A percentile compares a stretch with the other conserved stretches of the same genome.
Conservation (phyloP, 2,888 invertebrate genomes). For the Cheilosia impressa region DNA sequence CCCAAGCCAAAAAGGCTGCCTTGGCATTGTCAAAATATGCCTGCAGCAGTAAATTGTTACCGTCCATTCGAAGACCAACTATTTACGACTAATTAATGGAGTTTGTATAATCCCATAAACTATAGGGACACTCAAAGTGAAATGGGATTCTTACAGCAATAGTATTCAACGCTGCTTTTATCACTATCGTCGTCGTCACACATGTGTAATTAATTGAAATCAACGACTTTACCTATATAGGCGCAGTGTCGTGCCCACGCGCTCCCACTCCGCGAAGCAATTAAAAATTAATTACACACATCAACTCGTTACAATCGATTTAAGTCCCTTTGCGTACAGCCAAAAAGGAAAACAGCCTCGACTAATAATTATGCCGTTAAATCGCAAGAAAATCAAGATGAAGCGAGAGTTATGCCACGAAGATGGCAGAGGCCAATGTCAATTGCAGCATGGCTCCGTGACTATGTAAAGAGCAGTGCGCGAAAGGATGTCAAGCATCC, state of each 20-base stretch:
- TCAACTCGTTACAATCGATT: slow-evolving; percentile 43
- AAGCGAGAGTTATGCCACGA: slow-evolving; percentile 11
- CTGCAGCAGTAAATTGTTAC: background rate
- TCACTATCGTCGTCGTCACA: slow-evolving; percentile 37
- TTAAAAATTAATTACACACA: slow-evolving; percentile 62
- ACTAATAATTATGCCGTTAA: slow-evolving; percentile 56
- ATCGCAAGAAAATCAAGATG: slow-evolving; percentile 19
- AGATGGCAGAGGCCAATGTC: slow-evolving; percentile 60
- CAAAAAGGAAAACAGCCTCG: slow-evolving; percentile 1
- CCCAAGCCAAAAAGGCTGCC: background rate
- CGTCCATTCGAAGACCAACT: slow-evolving; percentile 38
- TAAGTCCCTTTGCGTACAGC: slow-evolving; percentile 9
- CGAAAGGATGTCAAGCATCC: slow-evolving; percentile 74
- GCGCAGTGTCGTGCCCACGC: background rate
- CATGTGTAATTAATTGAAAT: slow-evolving; percentile 71
- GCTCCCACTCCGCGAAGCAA: slow-evolving; percentile 10
- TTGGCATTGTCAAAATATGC: background rate
- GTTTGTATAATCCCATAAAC: slow-evolving; percentile 54
- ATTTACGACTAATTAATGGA: slow-evolving; percentile 44
- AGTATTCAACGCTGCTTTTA: slow-evolving; percentile 60
- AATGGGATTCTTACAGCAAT: slow-evolving; percentile 48
- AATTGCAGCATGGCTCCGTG: slow-evolving; percentile 44
- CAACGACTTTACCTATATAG: slow-evolving; percentile 19
- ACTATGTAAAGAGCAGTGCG: slow-evolving; percentile 35
- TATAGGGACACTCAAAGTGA: slow-evolving; percentile 62